Evolutionary conservation across 1,140 invertebrate species (phyloP), one percentile per base, ranked within the genome.

Genomic region (Drosophila sturtevanti): DNA sequence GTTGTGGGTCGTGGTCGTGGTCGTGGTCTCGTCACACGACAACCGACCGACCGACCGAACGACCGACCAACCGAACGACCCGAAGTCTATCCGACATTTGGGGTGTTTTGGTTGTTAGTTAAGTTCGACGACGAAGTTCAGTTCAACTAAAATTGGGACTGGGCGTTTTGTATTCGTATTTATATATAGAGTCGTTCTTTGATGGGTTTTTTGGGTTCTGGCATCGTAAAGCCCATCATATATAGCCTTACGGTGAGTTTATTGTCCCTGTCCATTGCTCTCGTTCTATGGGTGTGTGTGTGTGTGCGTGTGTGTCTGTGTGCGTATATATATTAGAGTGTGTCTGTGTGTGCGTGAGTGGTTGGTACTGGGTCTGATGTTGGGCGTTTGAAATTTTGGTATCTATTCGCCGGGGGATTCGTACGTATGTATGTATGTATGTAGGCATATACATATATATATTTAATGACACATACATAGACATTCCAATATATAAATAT

Each of bases 21-120:
- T 63, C 64, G 59, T 27, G 27, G 27, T 31, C 27, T 31, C 27
- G 27, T 4, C 27, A 44, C 63, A 70, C 71, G 72, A 60, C 54
- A 55, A 35, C 44, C 72, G 27, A 68, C 9, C 55, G 18, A 48
- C 60, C 27, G 27, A 31, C n/a, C 71, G 72, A 75, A 60, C 54
- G 48, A 35, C 44, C 72, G 27, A 68, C 9, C 55, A 48, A 48
- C 60, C 27, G 27, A 31, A 4, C 27, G 44, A 35, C 10, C 61
- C 52, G 71, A 75, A 75, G 55, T 62, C 71, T n/a, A 74, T 75
- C 75, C 79, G 81, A 86, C 80, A 79, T 87, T 87, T 87, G 82
- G 82, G 82, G 82, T 86, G 81, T 67, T 63, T 66, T 68, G 72
- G 37, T 54, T 31, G 65, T 68, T 38, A 54, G 48, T 24, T 37